Base-by-base conservation (phyloP, 2,113 vertebrate species). In the Oriolus oriolus region DNA sequence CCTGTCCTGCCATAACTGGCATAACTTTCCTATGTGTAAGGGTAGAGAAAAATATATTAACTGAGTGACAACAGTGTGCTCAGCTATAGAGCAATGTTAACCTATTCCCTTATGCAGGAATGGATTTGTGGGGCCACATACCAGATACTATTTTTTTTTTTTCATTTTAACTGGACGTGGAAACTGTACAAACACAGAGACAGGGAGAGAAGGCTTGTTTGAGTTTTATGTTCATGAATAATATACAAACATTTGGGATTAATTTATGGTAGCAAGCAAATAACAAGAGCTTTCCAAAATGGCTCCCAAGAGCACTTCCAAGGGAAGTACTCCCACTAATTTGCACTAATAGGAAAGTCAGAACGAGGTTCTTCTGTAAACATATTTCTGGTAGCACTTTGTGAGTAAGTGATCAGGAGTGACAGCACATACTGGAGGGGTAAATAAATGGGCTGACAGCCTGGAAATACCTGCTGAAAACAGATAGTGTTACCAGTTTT, bases 251-350 rank as follows among this genome's bases (percentile, higher is more conserved):
- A 87, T 96, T 96, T 11, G 65, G 87, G 83, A 96, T 92, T 95
- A 86, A 92, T 95, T 95, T 93, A 90, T 66, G 82, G 82, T 71
- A 94, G 80, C 65, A 75, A 87, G 88, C 68, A 96, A 96, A 96
- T 89, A 95, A 93, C 66, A 92, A 93, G 92, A 96, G 80, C 79
- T 94, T 96, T 96, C 94, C 90, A 96, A 94, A 96, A 96, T 95
- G 93, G 73, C 69, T 93, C 89, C 92, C 93, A 95, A 89, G 93
- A 96, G 79, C 88, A 71, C 83, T 93, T 94, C 60, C 88, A 84
- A 75, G 68, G 93, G 78, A 94, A 96, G 89, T 73, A 87, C 82
- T 93, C 82, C 85, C 82, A 90, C 70, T 91, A 89, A 96, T 97
- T 95, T 96, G 63, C 75, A 70, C 78, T 96, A 94, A 93, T 94